These are phyloP conservation scores for Furcifer pardalis DNA, from an alignment of 2,797 vertebrate species.

Conservation along the genomic window DNA sequence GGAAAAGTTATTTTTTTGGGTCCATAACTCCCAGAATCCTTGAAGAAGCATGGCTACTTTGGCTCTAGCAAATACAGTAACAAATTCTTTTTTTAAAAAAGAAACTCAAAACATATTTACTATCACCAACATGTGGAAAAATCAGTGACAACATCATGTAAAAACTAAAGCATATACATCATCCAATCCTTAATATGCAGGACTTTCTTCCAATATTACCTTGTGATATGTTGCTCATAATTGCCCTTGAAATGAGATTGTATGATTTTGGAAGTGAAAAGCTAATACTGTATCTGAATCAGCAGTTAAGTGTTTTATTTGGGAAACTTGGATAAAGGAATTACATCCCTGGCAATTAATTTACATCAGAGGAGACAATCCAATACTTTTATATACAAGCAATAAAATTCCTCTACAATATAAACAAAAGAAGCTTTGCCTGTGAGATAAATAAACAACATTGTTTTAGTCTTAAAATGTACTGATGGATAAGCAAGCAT, in stretches of 20 bases:
- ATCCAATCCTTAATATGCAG: neutral
- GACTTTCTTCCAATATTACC: neutral
- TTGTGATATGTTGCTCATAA: neutral
- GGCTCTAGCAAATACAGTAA: neutral
- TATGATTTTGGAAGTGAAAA: neutral
- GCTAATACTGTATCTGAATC: neutral
- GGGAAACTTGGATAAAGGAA: conserved; percentile 1
- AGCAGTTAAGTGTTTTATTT: neutral
- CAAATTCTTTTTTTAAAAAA: too few relatives aligned
- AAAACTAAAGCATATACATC: conserved; percentile 21
- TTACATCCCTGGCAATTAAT: neutral
- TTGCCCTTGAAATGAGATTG: neutral
- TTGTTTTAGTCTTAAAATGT: neutral
- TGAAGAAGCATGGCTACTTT: neutral
- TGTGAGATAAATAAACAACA: neutral
- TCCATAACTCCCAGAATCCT: too few relatives aligned
- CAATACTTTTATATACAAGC: neutral
- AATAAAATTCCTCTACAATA: neutral
- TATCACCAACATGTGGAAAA: conserved; percentile 6
- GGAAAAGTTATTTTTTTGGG: too few relatives aligned
- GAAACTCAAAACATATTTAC: conserved; percentile 23
- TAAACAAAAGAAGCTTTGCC: neutral
- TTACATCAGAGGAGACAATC: neutral
- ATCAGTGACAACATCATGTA: conserved; percentile 15
- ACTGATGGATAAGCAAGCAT: too few relatives aligned